Evolutionary conservation across 2,888 invertebrate genomes (phyloP), one percentile per base, ranked within the genome.

Genomic region (Hydrotaea cyrtoneurina): DNA sequence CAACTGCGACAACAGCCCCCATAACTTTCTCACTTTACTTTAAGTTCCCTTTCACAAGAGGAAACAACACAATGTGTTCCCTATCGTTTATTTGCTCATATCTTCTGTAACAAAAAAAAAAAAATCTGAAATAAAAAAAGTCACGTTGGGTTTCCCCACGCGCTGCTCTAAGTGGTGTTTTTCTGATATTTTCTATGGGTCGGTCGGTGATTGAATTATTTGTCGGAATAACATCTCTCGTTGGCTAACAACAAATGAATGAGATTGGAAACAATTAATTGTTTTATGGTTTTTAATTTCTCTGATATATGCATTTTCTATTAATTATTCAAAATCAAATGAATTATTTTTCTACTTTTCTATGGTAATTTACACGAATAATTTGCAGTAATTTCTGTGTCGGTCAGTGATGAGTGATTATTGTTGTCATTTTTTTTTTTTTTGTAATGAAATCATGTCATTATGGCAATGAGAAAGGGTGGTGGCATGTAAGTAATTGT

Each of bases 291-390:
- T 31, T 31, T 7, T 7, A 31, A 7, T 31, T 31, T 2, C 7
- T 31, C 31, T 31, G 31, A 31, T 2, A 31, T 31, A 31, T 31
- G 2, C 31, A 36, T 62, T 62, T 62, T 31, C 62, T n/a, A 62
- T 23, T 62, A 62, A 62, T 62, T 31, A 62, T 62, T 62, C 59
- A 36, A 17, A 15, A 77, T 71, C 69, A 75, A 75, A 75, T 78
- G 69, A n/a, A n/a, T n/a, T n/a, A n/a, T 59, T 55, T 36, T 73
- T 31, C 2, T 31, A 2, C 7, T 31, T 31, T 31, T 31, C 7
- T 31, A 7, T 53, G 8, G 46, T 17, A 46, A 74, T 74, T 59
- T 26, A 74, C 57, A 59, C 59, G 26, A 59, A 62, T 46, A 50
- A 46, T n/a, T 74, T 74, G 59, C 21, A 59, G 7, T 31, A 31